Base-by-base conservation (phyloP, 2,888 invertebrate species). In the Cheilosia impressa region DNA sequence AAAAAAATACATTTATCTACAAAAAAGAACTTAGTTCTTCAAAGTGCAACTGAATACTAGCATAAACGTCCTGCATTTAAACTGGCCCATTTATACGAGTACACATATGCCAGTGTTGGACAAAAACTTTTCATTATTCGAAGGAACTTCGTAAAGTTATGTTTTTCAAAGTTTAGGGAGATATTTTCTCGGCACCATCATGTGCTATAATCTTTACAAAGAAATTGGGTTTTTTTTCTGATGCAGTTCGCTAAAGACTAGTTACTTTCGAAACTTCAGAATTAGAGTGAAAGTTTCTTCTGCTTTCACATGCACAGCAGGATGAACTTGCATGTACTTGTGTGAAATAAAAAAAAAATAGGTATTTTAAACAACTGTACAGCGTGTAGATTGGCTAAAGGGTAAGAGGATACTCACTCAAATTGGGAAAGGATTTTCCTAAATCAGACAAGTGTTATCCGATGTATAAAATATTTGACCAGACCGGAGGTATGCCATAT, bases 11-110 rank as follows among this genome's bases (percentile, higher is more conserved):
- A 4, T 10, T 3, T 1, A 13, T 3, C 34, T 13, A 38, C 0
- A 38, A 38, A 4, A 38, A 10, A 10, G 10, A 34, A 10, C 0
- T 34, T 9, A 34, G 10, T 10, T 34, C 3, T 10, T 34, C 10
- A 3, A 38, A 58, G 41, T 2, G 5, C 7, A 1, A 47, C 6
- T 13, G 17, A 43, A 43, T 27, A 55, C 55, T 68, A 68, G 17
- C 53, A 68, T 68, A 68, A 55, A 55, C 53, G 19, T 27, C 13
- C 66, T 10, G 24, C 52, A 43, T 53, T 41, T 43, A 38, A 31
- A 4, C 41, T 24, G 22, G 15, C 4, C 22, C 58, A 13, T 6
- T n/a, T n/a, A n/a, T 24, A 15, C 22, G n/a, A n/a, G n/a, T n/a
- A 13, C 38, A 41, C 41, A 9, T 19, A 22, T 22, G 22, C 1